Evolutionary conservation across 2,113 vertebrate species (phyloP), one percentile per base, ranked within the genome.

Genomic region (Chionodraco myersi): DNA sequence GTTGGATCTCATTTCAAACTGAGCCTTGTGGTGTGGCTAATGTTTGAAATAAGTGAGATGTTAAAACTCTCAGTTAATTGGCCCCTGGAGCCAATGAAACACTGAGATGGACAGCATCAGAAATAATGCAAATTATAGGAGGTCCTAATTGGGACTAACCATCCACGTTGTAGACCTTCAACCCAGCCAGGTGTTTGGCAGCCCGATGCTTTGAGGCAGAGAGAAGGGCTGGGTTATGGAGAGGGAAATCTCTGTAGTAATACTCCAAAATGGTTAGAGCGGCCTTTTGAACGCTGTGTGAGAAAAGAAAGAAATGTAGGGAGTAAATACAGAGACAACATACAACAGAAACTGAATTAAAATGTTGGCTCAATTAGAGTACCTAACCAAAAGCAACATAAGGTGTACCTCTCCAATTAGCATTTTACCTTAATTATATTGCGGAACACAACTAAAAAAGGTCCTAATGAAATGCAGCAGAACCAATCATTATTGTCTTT

Each of bases 131-230:
- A 23, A 49, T 59, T 15, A 23, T 1, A 3, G 12, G 10, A 18
- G 11, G 12, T 45, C 34, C 59, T 16, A 4, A 58, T n/a, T 34
- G 45, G 30, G 44, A 96, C 97, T 65, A 83, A 98, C 98, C 97
- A 7, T 99, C 97, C 41, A 99, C 97, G 34, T 95, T 97, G 94
- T 98, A 98, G 90, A 98, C 97, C 90, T 98, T 98, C 72, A 98
- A 94, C 44, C 96, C 97, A 0, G 96, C 96, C 95, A 97, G 95
- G 84, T 97, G 96, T 82, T 98, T 98, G 88, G 96, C 95, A 66
- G 96, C 95, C 14, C 96, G 93, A 81, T 97, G 96, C 81, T 97
- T 98, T 54, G 96, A 95, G 80, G 96, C 96, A 45, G 96, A 96
- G 57, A 98, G 91, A 51, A 97, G 94, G 23, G 96, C 94, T 0